These are phyloP conservation scores for Hyphantria cunea DNA, from an alignment of 1,140 invertebrate genomes.

Conservation along the genomic window DNA sequence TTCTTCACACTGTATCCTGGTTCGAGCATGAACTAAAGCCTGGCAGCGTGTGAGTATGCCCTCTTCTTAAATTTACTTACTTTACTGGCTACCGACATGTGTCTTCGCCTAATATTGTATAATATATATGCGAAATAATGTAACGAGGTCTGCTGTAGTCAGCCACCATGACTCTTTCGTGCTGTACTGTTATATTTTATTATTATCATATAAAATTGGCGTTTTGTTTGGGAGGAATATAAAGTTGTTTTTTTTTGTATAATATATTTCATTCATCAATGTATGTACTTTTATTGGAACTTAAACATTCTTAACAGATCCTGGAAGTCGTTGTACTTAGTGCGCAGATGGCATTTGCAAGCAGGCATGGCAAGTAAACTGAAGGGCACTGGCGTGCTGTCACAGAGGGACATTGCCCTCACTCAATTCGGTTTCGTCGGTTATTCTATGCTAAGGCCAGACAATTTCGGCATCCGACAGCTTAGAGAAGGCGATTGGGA, in stretches of 20 bases:
- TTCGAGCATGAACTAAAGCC: conserved; percentile 85
- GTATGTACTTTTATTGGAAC: neutral
- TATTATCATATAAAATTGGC: too few species aligned
- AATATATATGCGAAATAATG: too few species aligned
- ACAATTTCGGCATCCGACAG: conserved; percentile 84
- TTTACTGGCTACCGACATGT: too few species aligned
- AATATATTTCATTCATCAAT: too few species aligned
- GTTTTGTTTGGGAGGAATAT: too few species aligned
- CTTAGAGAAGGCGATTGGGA: conserved; percentile 77
- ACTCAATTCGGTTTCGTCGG: conserved; percentile 95
- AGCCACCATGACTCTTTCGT: too few species aligned
- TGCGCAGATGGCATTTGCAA: conserved; percentile 85
- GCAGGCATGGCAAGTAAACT: conserved; percentile 79
- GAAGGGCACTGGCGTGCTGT: conserved; percentile 80
- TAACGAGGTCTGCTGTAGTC: too few species aligned
- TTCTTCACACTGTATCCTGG: conserved; percentile 89
- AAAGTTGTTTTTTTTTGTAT: too few species aligned
- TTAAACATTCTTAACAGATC: conserved; percentile 62
- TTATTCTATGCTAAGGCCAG: conserved; percentile 85
- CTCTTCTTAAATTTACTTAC: too few species aligned
- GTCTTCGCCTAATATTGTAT: too few species aligned
- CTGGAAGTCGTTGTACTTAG: conserved; percentile 86
- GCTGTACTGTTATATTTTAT: too few species aligned
- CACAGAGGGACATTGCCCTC: conserved; percentile 91
- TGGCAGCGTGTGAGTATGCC: conserved; percentile 77